Evolutionary conservation across 1,140 invertebrate species (phyloP).

Genomic region (Drosophila funebris): DNA sequence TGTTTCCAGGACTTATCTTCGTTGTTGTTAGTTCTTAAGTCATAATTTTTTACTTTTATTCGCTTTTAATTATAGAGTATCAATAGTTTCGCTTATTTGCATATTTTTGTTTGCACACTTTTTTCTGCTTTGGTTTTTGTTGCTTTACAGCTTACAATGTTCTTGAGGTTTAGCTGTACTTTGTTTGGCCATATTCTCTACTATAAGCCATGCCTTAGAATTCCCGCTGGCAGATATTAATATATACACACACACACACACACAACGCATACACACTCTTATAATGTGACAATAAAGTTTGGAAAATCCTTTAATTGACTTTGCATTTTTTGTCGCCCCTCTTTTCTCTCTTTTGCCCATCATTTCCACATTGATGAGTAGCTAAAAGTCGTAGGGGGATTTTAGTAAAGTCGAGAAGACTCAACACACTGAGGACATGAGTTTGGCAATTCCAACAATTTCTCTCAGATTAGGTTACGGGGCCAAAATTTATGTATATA

Average conservation of each 20-base stretch:
- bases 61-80: background rate
- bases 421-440: constrained; percentile 28
- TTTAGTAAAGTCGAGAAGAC: background rate
- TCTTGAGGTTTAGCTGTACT: constrained; percentile 52
- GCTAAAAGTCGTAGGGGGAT: constrained; percentile 12
- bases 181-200: constrained; percentile 36
- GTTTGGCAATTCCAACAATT: constrained; percentile 20
- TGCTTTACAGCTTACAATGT: constrained; percentile 43
- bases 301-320: constrained; percentile 78
- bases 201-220: constrained; percentile 3
- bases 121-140: background rate
- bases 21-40: too few species aligned
- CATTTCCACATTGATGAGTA: constrained; percentile 39
- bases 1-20: too few species aligned
- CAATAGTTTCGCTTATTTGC: background rate
- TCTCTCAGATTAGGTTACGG: constrained; percentile 22
- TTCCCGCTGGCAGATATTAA: constrained; percentile 20
- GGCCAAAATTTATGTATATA: constrained; percentile 20
- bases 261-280: constrained; percentile 1
- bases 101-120: background rate
- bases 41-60: too few species aligned
- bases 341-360: background rate
- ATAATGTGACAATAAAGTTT: constrained; percentile 70
- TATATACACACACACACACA: constrained; percentile 1
- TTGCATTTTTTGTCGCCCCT: constrained; percentile 44